Percentiles rank a stretch among this genome's conserved stretches.
phyloP scores from a whole-genome alignment of 2,113 vertebrate genomes.

The Petaurus breviceps region DNA sequence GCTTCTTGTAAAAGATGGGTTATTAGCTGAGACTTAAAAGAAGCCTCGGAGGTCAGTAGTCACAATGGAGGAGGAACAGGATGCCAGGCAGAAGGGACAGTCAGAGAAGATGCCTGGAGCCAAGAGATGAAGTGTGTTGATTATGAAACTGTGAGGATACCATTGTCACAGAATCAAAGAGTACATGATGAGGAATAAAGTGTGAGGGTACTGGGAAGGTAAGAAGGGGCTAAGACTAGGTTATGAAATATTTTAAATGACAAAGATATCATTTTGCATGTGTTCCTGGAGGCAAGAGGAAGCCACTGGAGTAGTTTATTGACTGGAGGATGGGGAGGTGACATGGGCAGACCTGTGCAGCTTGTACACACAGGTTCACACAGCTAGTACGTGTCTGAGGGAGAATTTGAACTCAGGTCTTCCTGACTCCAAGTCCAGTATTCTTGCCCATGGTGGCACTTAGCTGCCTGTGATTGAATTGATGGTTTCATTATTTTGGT shows the following conservation, averaged over 20 bases:
- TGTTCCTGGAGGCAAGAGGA: not conserved
- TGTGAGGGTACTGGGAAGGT: not conserved
- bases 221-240: not conserved
- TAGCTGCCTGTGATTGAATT: not conserved
- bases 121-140: not conserved
- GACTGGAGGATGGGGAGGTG: too few relatives aligned
- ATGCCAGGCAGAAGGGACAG: not conserved
- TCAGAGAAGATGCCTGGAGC: not conserved
- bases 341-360: too few relatives aligned
- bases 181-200: too few relatives aligned
- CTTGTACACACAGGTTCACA: not conserved
- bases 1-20: not conserved
- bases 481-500: not conserved
- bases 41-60: not conserved
- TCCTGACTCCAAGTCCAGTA: not conserved
- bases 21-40: not conserved
- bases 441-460: too few relatives aligned
- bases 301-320: not conserved
- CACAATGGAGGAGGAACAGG: not conserved
- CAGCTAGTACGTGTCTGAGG: not conserved
- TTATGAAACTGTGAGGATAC: not conserved
- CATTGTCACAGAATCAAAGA: not conserved
- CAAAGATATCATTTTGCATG: not conserved
- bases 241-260: not conserved
- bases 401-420: not conserved